phyloP scores from a whole-genome alignment of 2,797 vertebrate genomes.

The Numenius phaeopus region DNA sequence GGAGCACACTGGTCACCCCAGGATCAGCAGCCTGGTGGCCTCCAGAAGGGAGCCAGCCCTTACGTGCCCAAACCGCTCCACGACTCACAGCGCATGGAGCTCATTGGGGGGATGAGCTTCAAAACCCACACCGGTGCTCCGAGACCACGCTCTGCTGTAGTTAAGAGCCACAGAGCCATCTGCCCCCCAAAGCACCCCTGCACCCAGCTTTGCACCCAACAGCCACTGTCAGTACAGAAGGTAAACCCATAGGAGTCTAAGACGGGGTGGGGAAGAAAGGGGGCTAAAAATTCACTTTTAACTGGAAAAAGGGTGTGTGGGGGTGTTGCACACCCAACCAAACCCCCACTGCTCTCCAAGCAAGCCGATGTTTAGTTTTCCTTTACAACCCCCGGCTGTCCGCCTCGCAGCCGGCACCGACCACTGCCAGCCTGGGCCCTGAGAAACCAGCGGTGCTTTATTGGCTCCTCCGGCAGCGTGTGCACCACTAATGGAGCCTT shows the following conservation, averaged over 20 bases:
- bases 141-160: fast-evolving
- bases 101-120: background rate
- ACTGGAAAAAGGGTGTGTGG: fast-evolving
- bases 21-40: background rate
- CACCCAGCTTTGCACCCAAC: background rate
- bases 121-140: background rate
- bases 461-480: conserved; percentile 55
- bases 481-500: conserved; percentile 70
- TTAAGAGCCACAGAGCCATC: background rate
- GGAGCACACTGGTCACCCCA: background rate
- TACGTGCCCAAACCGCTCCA: background rate
- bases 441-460: conserved; percentile 63
- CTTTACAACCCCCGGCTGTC: conserved; percentile 49
- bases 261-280: background rate
- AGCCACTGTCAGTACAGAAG: background rate
- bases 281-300: background rate
- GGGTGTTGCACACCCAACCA: background rate
- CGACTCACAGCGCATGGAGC: fast-evolving
- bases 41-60: background rate
- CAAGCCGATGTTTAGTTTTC: background rate
- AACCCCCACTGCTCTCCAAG: background rate
- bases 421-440: conserved; percentile 35
- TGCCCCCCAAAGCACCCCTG: background rate
- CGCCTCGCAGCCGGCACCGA: conserved; percentile 53
- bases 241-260: fast-evolving